phyloP scores from a whole-genome alignment of 2,113 vertebrate species.

The Tinamus guttatus region DNA sequence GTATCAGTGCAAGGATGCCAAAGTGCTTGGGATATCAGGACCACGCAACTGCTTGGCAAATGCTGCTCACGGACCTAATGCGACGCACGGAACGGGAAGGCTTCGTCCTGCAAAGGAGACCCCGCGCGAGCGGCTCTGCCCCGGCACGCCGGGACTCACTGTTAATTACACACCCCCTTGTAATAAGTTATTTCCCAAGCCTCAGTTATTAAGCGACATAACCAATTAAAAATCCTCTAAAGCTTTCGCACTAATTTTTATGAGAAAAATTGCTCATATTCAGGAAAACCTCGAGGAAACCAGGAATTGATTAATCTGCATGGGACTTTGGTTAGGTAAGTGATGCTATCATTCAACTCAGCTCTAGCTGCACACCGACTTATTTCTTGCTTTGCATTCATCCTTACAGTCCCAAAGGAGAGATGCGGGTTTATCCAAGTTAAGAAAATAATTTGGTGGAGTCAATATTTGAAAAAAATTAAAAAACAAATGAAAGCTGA shows the following conservation, averaged over 20 bases:
- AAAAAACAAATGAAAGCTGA: too few relatives aligned
- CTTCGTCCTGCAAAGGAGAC: slow-evolving; percentile 20
- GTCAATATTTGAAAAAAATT: background rate
- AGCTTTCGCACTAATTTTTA: background rate
- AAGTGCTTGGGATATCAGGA: slow-evolving; percentile 55
- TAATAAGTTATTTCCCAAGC: background rate
- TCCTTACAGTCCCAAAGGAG: background rate
- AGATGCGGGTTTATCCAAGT: background rate
- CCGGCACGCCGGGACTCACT: background rate
- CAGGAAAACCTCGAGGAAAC: background rate
- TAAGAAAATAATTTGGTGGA: background rate
- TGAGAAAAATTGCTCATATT: background rate
- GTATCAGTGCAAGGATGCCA: slow-evolving; percentile 63
- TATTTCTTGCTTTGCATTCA: background rate
- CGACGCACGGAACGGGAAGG: background rate
- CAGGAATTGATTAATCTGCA: background rate
- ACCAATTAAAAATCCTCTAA: background rate
- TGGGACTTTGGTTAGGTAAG: background rate
- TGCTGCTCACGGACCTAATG: background rate
- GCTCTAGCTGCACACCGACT: background rate
- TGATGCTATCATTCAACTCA: background rate
- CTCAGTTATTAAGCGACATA: background rate
- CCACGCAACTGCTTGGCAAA: slow-evolving; percentile 1
- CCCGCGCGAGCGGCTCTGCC: background rate
- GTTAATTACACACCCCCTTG: background rate